These are phyloP conservation scores for Syngnathoides biaculeatus DNA, from an alignment of 2,113 vertebrate species.

Conservation along the genomic window DNA sequence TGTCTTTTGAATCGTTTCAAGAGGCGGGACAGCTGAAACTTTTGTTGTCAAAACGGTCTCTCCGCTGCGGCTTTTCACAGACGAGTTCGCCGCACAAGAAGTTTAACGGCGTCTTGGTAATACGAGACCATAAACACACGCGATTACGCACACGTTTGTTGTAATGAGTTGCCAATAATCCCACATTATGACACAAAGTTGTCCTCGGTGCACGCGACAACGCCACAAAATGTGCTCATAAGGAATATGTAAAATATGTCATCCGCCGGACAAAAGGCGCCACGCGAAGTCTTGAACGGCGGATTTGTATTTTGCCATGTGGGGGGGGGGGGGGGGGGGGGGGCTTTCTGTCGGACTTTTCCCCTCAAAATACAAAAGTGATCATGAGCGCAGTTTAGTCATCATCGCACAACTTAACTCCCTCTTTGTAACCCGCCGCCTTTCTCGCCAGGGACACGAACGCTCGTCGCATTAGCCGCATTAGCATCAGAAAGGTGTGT, in stretches of 20 bases:
- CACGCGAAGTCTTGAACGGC: neutral
- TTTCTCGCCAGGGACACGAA: constrained; percentile 51
- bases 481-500: constrained; percentile 61
- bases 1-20: no score
- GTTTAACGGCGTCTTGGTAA: neutral
- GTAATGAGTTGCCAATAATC: constrained; percentile 58
- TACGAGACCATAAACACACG: neutral
- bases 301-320: neutral
- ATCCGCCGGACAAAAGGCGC: constrained; percentile 51
- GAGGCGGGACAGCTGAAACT: no score
- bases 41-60: no score
- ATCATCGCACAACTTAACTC: constrained; percentile 68
- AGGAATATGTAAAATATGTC: constrained; percentile 44
- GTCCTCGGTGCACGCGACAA: constrained; percentile 21
- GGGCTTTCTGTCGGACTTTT: constrained; percentile 53
- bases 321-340: no score
- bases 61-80: no score
- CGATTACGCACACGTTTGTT: constrained; percentile 16
- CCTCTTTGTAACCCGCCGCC: constrained; percentile 64
- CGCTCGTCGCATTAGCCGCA: constrained; percentile 41
- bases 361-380: constrained; percentile 36
- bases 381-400: constrained; percentile 59
- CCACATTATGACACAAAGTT: constrained; percentile 28
- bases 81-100: neutral
- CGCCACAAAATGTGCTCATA: neutral